Percentiles rank a stretch among this genome's conserved stretches.
These are phyloP conservation scores for Spatulosminthurus flaviceps DNA, from an alignment of 2,888 invertebrate genomes.

Conservation along the genomic window DNA sequence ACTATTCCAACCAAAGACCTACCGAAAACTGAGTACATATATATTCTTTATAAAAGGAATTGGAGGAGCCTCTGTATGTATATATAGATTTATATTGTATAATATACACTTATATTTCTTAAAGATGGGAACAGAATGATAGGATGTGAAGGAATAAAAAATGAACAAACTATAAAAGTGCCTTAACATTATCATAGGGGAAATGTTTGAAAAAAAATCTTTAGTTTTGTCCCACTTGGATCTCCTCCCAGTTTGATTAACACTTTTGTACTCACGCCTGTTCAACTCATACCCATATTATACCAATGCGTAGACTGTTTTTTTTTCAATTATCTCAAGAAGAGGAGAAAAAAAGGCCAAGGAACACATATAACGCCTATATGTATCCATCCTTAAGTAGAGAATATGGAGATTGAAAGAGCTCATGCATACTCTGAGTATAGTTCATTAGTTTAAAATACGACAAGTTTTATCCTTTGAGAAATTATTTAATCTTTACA, in stretches of 20 bases:
- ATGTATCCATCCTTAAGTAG: too few relatives aligned
- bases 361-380: too few relatives aligned
- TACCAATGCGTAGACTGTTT: neutral
- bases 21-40: neutral
- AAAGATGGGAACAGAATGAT: neutral
- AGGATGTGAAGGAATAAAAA: neutral
- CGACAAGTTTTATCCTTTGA: neutral
- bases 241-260: slow-evolving; percentile 44
- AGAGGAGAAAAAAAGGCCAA: neutral
- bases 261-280: slow-evolving; percentile 25
- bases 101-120: slow-evolving; percentile 18
- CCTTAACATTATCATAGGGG: neutral
- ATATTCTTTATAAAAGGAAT: neutral
- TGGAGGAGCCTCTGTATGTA: too few relatives aligned
- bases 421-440: too few relatives aligned
- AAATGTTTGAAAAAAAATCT: slow-evolving; percentile 31
- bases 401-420: too few relatives aligned
- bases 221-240: slow-evolving; percentile 43
- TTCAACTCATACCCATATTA: neutral
- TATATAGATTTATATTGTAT: too few relatives aligned
- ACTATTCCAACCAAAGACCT: neutral
- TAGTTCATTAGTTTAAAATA: neutral
- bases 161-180: neutral
- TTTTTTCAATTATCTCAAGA: neutral
- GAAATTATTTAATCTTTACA: neutral